Evolutionary conservation across 2,113 vertebrate genomes (phyloP).

Genomic region (Talpa occidentalis): DNA sequence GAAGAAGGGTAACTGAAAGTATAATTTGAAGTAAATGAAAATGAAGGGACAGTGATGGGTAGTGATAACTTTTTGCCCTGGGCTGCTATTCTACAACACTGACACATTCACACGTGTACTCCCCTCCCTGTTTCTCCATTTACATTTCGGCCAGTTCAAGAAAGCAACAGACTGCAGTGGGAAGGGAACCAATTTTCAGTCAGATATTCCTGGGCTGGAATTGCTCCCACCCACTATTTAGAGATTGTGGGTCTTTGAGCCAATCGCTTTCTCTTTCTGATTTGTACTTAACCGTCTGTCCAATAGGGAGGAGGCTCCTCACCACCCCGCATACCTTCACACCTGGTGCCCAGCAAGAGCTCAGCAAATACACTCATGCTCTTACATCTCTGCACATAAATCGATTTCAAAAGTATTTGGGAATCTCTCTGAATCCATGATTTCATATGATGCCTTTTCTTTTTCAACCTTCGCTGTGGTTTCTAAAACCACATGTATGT

Average conservation of each 20-base stretch:
- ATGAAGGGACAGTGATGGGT: neutral
- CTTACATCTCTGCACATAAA: neutral
- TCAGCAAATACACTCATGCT: neutral
- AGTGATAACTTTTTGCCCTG: neutral
- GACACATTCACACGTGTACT: neutral
- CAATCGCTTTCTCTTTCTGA: neutral
- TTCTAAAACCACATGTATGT: conserved; percentile 77
- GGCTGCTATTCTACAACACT: neutral
- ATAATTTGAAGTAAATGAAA: neutral
- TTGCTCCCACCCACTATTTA: neutral
- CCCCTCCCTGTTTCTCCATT: neutral
- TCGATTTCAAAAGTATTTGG: neutral
- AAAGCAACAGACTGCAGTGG: neutral
- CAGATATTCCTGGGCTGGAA: conserved; percentile 21
- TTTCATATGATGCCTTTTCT: neutral
- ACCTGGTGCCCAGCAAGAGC: rapidly evolving
- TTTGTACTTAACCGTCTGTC: neutral
- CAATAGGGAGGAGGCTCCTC: neutral
- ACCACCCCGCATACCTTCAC: rapidly evolving
- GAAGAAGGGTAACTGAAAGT: neutral
- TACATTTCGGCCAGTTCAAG: neutral
- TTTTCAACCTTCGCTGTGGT: conserved; percentile 69
- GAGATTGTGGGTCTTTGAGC: neutral
- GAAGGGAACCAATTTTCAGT: neutral
- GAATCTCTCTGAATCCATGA: neutral